phyloP scores from a whole-genome alignment of 2,888 invertebrate genomes.

The Diarsia dahlii region DNA sequence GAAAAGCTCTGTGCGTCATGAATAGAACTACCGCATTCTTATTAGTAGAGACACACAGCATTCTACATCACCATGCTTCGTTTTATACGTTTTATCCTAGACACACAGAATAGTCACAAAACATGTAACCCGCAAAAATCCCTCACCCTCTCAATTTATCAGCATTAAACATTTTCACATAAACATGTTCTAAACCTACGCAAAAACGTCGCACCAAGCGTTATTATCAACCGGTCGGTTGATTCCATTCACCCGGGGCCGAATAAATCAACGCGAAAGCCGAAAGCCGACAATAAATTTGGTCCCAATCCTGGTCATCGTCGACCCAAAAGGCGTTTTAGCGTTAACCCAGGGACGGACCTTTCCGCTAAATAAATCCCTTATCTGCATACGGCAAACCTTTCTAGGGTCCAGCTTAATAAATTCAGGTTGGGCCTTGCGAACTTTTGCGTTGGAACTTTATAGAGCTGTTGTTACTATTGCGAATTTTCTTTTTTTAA shows the following conservation, averaged over 20 bases:
- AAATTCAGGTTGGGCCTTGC: constrained; percentile 90
- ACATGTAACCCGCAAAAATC: constrained; percentile 38
- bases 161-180: constrained; percentile 63
- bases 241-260: constrained; percentile 82
- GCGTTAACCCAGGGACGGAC: constrained; percentile 89
- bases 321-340: constrained; percentile 87
- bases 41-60: not conserved
- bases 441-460: constrained; percentile 80
- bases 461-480: constrained; percentile 75
- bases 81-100: not conserved
- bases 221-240: constrained; percentile 81
- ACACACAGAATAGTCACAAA: not conserved
- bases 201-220: constrained; percentile 69
- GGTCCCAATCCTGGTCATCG: constrained; percentile 89
- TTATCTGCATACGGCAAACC: constrained; percentile 91
- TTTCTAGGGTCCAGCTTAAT: constrained; percentile 91
- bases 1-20: too few species aligned
- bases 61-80: not conserved
- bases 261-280: constrained; percentile 88
- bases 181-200: constrained; percentile 66
- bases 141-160: constrained; percentile 59
- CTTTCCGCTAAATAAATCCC: constrained; percentile 91
- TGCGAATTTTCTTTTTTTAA: not conserved
- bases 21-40: not conserved
- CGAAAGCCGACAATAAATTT: constrained; percentile 89